Percentiles rank a stretch among this genome's conserved stretches.
Evolutionary conservation across 2,113 vertebrate genomes (phyloP).

Genomic region (Junco hyemalis): DNA sequence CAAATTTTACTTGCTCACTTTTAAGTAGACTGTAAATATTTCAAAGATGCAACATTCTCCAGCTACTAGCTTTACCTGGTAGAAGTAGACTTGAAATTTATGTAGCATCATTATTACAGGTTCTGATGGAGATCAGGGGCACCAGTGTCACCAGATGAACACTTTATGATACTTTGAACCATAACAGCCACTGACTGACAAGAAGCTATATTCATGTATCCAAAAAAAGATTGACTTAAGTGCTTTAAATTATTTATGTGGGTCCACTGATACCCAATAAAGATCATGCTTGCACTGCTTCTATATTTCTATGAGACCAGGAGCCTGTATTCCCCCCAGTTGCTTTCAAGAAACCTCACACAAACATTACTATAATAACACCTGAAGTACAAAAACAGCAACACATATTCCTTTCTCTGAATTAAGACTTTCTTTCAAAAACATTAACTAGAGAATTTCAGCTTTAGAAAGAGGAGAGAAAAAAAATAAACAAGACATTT

Average conservation of each 20-base stretch:
- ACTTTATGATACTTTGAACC: background rate
- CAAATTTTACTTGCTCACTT: background rate
- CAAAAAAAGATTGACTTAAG: background rate
- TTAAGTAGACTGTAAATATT: background rate
- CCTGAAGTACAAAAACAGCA: background rate
- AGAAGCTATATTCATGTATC: background rate
- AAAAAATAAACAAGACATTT: background rate
- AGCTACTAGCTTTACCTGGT: background rate
- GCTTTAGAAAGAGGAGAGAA: background rate
- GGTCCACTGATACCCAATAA: background rate
- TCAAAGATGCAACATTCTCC: background rate
- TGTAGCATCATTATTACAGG: background rate
- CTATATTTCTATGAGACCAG: fast-evolving
- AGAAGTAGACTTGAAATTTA: background rate
- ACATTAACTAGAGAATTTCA: background rate
- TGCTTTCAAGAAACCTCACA: background rate
- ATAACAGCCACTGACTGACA: background rate
- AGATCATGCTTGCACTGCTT: background rate
- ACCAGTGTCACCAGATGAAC: background rate
- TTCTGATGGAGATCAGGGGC: background rate
- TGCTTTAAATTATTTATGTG: background rate
- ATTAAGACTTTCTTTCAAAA: background rate
- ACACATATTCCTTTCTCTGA: background rate
- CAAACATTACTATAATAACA: background rate
- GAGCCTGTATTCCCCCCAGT: background rate